Conservation (phyloP, 2,797 vertebrate species). For the Eleutherodactylus coqui region DNA sequence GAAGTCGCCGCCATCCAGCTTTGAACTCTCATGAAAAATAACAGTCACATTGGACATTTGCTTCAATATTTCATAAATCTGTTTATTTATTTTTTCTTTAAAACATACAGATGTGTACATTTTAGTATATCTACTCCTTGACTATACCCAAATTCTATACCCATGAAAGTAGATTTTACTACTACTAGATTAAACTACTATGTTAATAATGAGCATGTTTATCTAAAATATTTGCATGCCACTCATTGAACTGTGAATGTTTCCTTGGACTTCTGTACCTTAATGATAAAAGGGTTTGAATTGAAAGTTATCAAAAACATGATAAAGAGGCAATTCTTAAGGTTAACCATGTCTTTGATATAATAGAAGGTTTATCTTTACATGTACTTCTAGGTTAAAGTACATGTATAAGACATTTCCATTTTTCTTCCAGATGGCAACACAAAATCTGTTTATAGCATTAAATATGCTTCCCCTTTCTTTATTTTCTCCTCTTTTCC, state of each 20-base stretch:
- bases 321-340: slow-evolving; percentile 1
- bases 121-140: neutral
- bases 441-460: slow-evolving; percentile 65
- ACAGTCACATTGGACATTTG: too few species aligned
- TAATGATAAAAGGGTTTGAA: neutral
- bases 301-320: neutral
- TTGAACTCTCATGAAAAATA: too few species aligned
- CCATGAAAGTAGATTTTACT: too few species aligned
- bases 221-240: neutral
- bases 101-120: neutral
- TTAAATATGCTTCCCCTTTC: slow-evolving; percentile 61
- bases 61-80: neutral
- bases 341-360: slow-evolving; percentile 38
- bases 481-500: slow-evolving; percentile 60
- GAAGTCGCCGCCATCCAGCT: too few species aligned
- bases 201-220: neutral
- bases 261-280: neutral
- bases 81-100: neutral
- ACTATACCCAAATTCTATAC: neutral
- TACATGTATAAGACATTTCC: slow-evolving; percentile 16
- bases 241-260: neutral
- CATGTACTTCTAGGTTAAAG: neutral
- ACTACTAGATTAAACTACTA: too few species aligned
- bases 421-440: slow-evolving; percentile 43
- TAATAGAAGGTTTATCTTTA: slow-evolving; percentile 55